Conservation (phyloP, 1,140 invertebrate species). For the Tetramorium parvispinum region DNA sequence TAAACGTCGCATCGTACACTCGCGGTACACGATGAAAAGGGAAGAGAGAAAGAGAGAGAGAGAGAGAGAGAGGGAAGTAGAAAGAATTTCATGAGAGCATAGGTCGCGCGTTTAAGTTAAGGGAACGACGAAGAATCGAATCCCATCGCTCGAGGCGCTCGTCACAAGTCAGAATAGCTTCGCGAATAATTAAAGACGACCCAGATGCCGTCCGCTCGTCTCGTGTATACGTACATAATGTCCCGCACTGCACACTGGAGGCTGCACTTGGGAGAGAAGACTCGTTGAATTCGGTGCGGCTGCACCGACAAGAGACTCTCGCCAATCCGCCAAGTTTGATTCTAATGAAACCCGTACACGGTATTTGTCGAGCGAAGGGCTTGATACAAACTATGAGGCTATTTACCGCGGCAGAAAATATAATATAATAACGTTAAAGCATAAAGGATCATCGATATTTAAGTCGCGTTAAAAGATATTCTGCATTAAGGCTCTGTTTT, state of each 20-base stretch:
- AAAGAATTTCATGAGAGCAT: neutral
- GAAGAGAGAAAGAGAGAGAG: neutral
- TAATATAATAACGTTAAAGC: no score
- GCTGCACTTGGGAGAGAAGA: neutral
- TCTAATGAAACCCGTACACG: neutral
- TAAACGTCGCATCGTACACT: neutral
- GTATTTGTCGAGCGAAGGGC: neutral
- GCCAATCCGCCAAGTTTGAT: neutral
- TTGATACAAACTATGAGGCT: neutral
- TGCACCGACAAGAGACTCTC: constrained; percentile 2
- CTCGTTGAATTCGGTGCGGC: neutral
- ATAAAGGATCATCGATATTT: neutral
- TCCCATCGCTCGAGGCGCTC: constrained; percentile 63
- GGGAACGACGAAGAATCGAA: constrained; percentile 64
- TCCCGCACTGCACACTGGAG: constrained; percentile 30
- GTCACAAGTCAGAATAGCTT: constrained; percentile 72
- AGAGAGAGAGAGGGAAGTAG: no score
- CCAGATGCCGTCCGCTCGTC: constrained; percentile 65
- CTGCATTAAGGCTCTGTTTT: neutral
- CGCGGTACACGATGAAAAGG: neutral
- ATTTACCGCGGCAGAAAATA: neutral
- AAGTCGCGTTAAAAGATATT: neutral
- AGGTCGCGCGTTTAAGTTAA: constrained; percentile 1
- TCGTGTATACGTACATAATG: constrained; percentile 51
- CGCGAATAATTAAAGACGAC: constrained; percentile 75